phyloP scores from a whole-genome alignment of 2,797 vertebrate genomes.

The Orientallactaga sibirica region DNA sequence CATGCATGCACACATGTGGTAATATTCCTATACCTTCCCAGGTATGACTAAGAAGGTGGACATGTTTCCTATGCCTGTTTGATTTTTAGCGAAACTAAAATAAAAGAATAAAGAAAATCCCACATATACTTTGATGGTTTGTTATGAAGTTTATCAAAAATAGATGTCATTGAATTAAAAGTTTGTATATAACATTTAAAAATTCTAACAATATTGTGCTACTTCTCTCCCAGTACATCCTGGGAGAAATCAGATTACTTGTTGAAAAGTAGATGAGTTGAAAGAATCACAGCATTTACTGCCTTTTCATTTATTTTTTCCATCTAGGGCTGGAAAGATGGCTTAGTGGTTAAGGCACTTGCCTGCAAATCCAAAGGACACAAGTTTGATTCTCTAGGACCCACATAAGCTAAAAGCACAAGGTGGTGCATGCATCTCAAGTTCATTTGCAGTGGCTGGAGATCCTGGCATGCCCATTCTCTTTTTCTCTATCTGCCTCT shows the following conservation, averaged over 20 bases:
- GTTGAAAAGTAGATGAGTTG: constrained; percentile 29
- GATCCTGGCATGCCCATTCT: no score
- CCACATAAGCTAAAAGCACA: no score
- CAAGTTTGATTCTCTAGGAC: no score
- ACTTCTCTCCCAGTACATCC: constrained; percentile 24
- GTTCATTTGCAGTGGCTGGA: no score
- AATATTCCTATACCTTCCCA: constrained; percentile 38
- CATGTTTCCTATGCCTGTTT: constrained; percentile 11
- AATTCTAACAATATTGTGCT: constrained; percentile 39
- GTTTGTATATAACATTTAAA: not conserved
- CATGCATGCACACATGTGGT: constrained; percentile 58
- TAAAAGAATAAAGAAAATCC: not conserved
- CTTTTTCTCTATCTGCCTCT: no score
- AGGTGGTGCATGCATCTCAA: no score
- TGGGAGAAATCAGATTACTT: not conserved
- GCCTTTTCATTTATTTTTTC: not conserved
- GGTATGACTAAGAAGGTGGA: constrained; percentile 46
- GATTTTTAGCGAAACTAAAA: constrained; percentile 45
- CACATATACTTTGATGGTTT: constrained; percentile 6
- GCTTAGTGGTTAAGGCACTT: no score
- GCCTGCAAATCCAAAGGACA: no score
- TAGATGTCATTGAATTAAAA: not conserved
- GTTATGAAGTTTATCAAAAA: constrained; percentile 27
- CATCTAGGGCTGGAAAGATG: not conserved
- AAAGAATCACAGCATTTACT: not conserved